Conservation (phyloP, 2,797 vertebrate genomes). For the Ctenopoma kingsleyae region DNA sequence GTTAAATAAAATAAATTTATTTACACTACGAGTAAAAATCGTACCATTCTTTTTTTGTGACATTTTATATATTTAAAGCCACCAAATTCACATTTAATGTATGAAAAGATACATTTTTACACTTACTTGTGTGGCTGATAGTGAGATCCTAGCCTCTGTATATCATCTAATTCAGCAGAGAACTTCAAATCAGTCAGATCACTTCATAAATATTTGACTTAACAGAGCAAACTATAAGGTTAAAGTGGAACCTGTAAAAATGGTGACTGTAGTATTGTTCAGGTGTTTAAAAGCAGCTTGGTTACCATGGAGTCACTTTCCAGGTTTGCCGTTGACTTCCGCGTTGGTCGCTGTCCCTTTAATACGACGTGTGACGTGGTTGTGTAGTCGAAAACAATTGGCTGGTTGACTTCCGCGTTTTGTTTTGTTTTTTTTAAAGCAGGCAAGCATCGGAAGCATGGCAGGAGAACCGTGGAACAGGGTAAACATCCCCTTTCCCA, state of each 20-base stretch:
- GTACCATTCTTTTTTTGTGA: neutral
- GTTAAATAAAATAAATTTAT: conserved; percentile 39
- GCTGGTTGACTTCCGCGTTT: conserved; percentile 46
- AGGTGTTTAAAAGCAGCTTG: no score
- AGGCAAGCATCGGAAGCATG: conserved; percentile 79
- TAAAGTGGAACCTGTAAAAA: no score
- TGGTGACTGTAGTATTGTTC: no score
- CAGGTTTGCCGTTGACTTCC: no score
- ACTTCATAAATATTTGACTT: no score
- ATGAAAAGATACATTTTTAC: no score
- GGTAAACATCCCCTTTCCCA: conserved; percentile 70
- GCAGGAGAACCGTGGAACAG: conserved; percentile 81
- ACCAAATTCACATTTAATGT: neutral
- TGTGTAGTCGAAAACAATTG: conserved; percentile 39
- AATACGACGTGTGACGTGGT: conserved; percentile 43
- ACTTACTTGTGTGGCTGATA: no score
- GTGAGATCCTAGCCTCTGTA: no score
- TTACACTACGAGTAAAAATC: neutral
- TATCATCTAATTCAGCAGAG: no score
- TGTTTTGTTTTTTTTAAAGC: neutral
- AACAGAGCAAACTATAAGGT: no score
- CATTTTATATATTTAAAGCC: neutral
- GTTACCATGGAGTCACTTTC: no score
- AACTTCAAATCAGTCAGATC: no score
- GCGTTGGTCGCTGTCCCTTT: conserved; percentile 24